A percentile compares a stretch with the other conserved stretches of the same genome.
Conservation (phyloP, 2,888 invertebrate genomes). For the Rhagophthalmus giganteus region DNA sequence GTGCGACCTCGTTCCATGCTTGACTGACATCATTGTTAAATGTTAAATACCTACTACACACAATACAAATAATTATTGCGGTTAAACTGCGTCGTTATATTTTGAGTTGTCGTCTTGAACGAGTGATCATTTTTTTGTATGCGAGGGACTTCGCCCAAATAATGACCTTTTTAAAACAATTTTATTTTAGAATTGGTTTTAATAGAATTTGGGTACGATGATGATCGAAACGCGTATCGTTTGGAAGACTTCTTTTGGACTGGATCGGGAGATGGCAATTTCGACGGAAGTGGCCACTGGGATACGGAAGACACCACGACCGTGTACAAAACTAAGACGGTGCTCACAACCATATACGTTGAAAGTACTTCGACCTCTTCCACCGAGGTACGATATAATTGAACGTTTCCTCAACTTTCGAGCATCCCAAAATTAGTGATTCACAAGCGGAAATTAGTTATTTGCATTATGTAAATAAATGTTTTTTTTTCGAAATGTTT, state of each 20-base stretch:
- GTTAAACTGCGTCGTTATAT: neutral
- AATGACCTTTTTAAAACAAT: neutral
- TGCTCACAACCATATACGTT: slow-evolving; percentile 71
- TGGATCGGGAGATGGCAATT: slow-evolving; percentile 80
- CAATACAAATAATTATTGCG: slow-evolving; percentile 8
- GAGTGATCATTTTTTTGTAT: no score
- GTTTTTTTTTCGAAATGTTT: no score
- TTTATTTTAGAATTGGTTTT: slow-evolving; percentile 43
- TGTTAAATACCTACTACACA: slow-evolving; percentile 5
- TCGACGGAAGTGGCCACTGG: slow-evolving; percentile 50
- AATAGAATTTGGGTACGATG: slow-evolving; percentile 42
- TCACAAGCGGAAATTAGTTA: no score
- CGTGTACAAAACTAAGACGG: slow-evolving; percentile 67
- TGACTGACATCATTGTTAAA: slow-evolving; percentile 11
- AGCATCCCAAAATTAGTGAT: no score
- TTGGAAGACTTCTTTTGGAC: slow-evolving; percentile 90
- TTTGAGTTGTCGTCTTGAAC: no score
- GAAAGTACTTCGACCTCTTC: slow-evolving; percentile 58
- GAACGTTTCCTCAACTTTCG: no score
- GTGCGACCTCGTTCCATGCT: slow-evolving; percentile 19
- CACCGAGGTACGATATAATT: slow-evolving; percentile 35
- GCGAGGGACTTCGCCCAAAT: no score
- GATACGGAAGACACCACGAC: slow-evolving; percentile 60
- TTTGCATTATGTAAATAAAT: no score
- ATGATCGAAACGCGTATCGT: slow-evolving; percentile 54